phyloP scores from a whole-genome alignment of 2,797 vertebrate genomes.

The Anolis apletophallus region DNA sequence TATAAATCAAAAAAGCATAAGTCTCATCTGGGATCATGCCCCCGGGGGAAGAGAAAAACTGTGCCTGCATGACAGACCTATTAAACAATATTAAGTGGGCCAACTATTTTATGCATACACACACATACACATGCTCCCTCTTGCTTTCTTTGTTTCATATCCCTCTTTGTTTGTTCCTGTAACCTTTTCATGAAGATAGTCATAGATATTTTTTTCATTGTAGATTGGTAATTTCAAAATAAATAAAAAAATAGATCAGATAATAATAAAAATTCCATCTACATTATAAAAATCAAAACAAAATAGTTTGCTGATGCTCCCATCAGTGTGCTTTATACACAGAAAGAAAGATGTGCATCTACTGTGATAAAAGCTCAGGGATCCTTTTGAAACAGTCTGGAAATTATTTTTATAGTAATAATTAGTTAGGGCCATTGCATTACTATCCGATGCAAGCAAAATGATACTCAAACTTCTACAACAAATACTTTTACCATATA shows the following conservation, averaged over 20 bases:
- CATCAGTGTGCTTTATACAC: too few species aligned
- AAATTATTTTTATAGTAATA: not conserved
- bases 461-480: not conserved
- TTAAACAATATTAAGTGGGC: constrained; percentile 39
- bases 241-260: not conserved
- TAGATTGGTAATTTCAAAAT: not conserved
- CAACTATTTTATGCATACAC: constrained; percentile 31
- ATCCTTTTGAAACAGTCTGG: not conserved
- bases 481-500: too few species aligned
- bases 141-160: not conserved
- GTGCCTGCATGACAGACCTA: constrained; percentile 48
- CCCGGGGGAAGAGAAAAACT: constrained; percentile 43
- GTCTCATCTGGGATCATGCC: constrained; percentile 20
- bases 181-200: constrained; percentile 24
- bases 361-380: too few species aligned
- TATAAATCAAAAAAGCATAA: constrained; percentile 58
- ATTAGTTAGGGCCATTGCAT: not conserved
- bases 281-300: not conserved
- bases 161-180: constrained; percentile 30
- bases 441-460: not conserved
- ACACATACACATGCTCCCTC: not conserved
- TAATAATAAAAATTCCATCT: not conserved
- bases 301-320: not conserved
- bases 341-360: not conserved
- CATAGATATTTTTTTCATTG: not conserved